phyloP scores from a whole-genome alignment of 2,113 vertebrate species.

The Megaceryle maxima region DNA sequence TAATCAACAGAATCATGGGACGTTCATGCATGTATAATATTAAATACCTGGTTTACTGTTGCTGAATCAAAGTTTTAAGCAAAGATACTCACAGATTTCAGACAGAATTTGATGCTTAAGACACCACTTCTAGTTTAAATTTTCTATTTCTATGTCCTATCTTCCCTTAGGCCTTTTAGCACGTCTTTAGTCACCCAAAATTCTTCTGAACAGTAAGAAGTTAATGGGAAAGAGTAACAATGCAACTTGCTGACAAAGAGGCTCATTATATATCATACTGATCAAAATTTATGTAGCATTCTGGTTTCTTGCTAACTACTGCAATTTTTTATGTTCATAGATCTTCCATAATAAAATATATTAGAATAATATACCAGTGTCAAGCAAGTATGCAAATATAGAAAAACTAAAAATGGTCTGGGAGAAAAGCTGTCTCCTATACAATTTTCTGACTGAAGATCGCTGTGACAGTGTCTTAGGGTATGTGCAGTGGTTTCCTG shows the following conservation, averaged over 20 bases:
- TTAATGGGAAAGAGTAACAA: neutral
- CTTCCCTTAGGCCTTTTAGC: neutral
- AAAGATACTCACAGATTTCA: neutral
- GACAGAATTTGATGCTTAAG: neutral
- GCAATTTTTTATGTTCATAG: neutral
- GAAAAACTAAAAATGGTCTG: neutral
- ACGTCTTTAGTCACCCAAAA: neutral
- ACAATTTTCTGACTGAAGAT: neutral
- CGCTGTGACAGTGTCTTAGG: neutral
- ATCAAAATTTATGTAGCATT: neutral
- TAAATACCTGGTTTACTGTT: neutral
- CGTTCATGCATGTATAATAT: neutral
- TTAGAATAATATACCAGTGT: neutral
- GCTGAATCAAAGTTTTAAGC: neutral
- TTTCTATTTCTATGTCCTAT: neutral
- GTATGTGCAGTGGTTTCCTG: neutral
- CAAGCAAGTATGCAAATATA: neutral
- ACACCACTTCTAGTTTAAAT: neutral
- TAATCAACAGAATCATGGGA: neutral
- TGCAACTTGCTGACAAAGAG: neutral
- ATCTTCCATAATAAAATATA: neutral
- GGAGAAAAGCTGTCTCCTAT: neutral
- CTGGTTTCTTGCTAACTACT: neutral
- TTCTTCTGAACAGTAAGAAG: neutral
- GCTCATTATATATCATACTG: neutral